Conservation (phyloP, 2,888 invertebrate genomes). For the Metopia argyrocephala region DNA sequence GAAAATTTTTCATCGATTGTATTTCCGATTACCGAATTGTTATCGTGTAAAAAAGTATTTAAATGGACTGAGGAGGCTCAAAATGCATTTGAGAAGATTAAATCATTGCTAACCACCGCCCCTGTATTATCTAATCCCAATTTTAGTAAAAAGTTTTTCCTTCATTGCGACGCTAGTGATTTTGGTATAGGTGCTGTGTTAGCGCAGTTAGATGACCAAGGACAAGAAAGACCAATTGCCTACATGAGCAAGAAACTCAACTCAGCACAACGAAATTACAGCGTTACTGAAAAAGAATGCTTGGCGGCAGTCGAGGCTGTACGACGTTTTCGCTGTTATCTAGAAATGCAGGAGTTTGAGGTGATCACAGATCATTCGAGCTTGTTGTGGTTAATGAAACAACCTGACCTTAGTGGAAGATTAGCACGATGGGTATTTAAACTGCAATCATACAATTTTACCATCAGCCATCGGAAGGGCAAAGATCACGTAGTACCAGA, state of each 20-base stretch:
- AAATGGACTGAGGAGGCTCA: constrained; percentile 31
- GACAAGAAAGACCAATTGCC: constrained; percentile 54
- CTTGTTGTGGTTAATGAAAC: constrained; percentile 51
- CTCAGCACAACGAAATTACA: constrained; percentile 55
- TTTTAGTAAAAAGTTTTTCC: too few species aligned
- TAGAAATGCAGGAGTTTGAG: constrained; percentile 57
- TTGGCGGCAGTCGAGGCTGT: constrained; percentile 46
- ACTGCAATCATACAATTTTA: constrained; percentile 37
- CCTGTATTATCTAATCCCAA: too few species aligned
- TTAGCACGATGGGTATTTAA: constrained; percentile 39
- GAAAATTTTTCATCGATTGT: constrained; percentile 50
- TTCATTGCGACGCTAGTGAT: constrained; percentile 61
- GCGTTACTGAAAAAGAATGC: constrained; percentile 58
- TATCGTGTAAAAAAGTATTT: too few species aligned
- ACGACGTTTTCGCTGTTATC: constrained; percentile 56
- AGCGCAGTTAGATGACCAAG: constrained; percentile 48
- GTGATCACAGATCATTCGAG: constrained; percentile 59
- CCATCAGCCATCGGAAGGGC: constrained; percentile 66
- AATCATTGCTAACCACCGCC: too few species aligned
- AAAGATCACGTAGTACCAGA: constrained; percentile 68
- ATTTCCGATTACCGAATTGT: too few species aligned
- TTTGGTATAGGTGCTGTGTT: constrained; percentile 54
- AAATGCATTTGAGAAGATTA: constrained; percentile 41
- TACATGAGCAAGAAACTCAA: too few species aligned
- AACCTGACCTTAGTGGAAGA: constrained; percentile 32